Percentiles rank a stretch among this genome's conserved stretches.
Evolutionary conservation across 2,888 invertebrate genomes (phyloP).

Genomic region (Eucriotettix oculatus): DNA sequence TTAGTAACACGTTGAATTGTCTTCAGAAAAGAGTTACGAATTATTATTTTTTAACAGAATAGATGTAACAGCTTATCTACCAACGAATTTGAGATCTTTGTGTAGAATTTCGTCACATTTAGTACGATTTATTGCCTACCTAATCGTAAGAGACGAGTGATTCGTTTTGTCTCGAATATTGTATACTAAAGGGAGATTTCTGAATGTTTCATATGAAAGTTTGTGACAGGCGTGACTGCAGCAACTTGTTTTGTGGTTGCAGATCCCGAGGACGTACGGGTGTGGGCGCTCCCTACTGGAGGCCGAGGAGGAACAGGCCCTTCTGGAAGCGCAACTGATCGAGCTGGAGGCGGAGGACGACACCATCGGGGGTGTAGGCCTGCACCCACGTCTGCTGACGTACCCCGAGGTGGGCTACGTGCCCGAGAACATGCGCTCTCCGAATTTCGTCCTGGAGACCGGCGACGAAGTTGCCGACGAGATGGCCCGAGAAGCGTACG

Average conservation of each 20-base stretch:
- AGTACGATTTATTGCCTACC: too few species aligned
- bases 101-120: too few species aligned
- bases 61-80: too few species aligned
- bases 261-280: not conserved
- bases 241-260: not conserved
- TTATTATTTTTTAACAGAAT: too few species aligned
- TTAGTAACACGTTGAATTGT: too few species aligned
- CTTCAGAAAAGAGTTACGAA: too few species aligned
- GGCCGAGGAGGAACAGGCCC: slow-evolving; percentile 1
- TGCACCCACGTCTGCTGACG: not conserved
- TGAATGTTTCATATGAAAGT: too few species aligned
- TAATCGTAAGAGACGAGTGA: too few species aligned
- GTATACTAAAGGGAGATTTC: too few species aligned
- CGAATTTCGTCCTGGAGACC: not conserved
- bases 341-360: not conserved
- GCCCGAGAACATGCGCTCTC: not conserved
- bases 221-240: too few species aligned
- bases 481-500: not conserved
- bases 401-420: slow-evolving; percentile 3
- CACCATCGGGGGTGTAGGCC: not conserved
- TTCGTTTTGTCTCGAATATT: too few species aligned
- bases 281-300: not conserved
- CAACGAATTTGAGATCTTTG: too few species aligned
- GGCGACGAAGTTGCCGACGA: not conserved
- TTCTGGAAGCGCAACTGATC: not conserved